A percentile compares a stretch with the other conserved stretches of the same genome.
Evolutionary conservation across 2,113 vertebrate species (phyloP).

Genomic region (Corythaeola cristata): DNA sequence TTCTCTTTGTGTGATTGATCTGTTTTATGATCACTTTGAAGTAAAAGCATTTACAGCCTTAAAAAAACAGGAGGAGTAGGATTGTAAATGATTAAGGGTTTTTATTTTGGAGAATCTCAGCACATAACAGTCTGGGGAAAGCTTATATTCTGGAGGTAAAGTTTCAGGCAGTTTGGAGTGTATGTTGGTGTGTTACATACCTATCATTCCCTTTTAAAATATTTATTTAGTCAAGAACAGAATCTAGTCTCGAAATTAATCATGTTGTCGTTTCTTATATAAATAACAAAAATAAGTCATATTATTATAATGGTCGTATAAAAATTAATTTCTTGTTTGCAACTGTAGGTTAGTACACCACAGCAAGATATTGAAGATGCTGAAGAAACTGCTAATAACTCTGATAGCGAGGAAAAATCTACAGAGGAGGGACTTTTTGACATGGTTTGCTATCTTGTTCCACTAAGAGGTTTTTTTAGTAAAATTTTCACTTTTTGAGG

Average conservation of each 20-base stretch:
- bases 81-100: neutral
- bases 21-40: neutral
- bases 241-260: neutral
- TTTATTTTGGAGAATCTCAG: neutral
- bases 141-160: neutral
- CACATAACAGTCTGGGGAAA: neutral
- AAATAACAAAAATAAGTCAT: neutral
- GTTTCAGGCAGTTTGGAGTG: neutral
- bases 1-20: neutral
- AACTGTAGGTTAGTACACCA: constrained; percentile 84
- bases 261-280: neutral
- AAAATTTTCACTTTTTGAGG: neutral
- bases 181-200: neutral
- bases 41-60: neutral
- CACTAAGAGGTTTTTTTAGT: neutral
- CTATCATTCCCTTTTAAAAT: neutral
- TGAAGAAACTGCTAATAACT: constrained; percentile 75
- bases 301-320: neutral
- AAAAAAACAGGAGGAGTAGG: neutral
- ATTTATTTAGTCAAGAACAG: neutral
- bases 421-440: constrained; percentile 87
- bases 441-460: constrained; percentile 81
- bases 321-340: neutral
- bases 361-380: constrained; percentile 87
- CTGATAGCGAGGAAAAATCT: constrained; percentile 18